phyloP scores from a whole-genome alignment of 1,140 invertebrate genomes.

The Colletes gigas region DNA sequence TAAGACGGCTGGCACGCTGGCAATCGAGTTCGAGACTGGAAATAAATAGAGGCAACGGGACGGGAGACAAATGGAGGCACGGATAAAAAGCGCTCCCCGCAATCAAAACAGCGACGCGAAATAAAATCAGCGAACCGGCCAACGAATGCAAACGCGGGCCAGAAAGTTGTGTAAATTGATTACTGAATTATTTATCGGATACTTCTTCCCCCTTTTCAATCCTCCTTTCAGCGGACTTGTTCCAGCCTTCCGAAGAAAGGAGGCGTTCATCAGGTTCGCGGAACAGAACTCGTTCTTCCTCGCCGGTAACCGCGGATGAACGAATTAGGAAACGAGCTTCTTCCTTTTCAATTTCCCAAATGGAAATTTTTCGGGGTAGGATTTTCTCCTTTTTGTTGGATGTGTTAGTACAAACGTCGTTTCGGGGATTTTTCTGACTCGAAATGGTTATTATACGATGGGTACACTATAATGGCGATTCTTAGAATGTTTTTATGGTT shows the following conservation, averaged over 20 bases:
- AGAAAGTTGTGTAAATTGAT: slow-evolving; percentile 67
- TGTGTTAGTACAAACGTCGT: not conserved
- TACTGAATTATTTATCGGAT: slow-evolving; percentile 66
- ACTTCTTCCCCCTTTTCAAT: not conserved
- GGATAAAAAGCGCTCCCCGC: slow-evolving; percentile 25
- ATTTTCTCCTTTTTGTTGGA: not conserved
- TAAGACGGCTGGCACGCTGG: slow-evolving; percentile 16
- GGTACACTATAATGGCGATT: no score
- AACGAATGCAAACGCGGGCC: slow-evolving; percentile 56
- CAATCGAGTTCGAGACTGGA: slow-evolving; percentile 17
- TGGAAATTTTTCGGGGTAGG: not conserved
- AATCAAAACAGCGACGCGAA: slow-evolving; percentile 51
- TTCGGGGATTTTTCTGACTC: not conserved
- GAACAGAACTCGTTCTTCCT: not conserved
- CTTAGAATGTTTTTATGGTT: no score
- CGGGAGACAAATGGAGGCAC: not conserved
- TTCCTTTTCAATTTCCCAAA: not conserved
- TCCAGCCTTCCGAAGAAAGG: not conserved
- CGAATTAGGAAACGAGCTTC: not conserved
- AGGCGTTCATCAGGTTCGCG: not conserved
- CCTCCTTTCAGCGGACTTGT: not conserved
- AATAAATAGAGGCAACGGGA: slow-evolving; percentile 37
- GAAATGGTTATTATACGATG: not conserved
- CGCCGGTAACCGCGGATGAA: not conserved
- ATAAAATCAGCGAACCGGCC: slow-evolving; percentile 59